phyloP scores from a whole-genome alignment of 1,140 invertebrate genomes.

The Aphelenchoides fujianensis region DNA sequence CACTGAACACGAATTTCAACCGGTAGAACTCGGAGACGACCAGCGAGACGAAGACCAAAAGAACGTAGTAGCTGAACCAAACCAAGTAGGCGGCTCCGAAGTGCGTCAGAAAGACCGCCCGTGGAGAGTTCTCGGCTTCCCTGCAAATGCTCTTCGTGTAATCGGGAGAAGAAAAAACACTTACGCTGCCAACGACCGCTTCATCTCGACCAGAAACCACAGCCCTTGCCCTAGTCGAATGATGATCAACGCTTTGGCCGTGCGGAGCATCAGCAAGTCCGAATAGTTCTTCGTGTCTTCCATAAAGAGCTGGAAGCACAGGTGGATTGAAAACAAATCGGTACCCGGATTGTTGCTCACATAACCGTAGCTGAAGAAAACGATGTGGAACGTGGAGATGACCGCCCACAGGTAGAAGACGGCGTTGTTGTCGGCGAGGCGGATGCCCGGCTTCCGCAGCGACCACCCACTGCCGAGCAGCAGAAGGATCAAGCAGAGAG shows the following conservation, averaged over 20 bases:
- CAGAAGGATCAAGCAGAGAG: slow-evolving; percentile 76
- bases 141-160: slow-evolving; percentile 26
- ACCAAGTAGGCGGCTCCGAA: slow-evolving; percentile 93
- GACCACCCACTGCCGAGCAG: slow-evolving; percentile 94
- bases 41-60: slow-evolving; percentile 15
- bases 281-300: slow-evolving; percentile 41
- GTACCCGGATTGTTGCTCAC: slow-evolving; percentile 67
- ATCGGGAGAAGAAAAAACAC: slow-evolving; percentile 17
- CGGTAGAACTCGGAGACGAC: slow-evolving; percentile 28
- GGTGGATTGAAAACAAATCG: slow-evolving; percentile 14
- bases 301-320: slow-evolving; percentile 44
- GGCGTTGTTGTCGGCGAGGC: slow-evolving; percentile 68
- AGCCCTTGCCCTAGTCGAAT: slow-evolving; percentile 42
- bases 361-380: slow-evolving; percentile 91
- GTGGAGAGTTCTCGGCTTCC: slow-evolving; percentile 66
- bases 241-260: slow-evolving; percentile 33
- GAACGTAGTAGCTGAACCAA: slow-evolving; percentile 82
- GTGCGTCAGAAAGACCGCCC: slow-evolving; percentile 85
- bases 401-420: slow-evolving; percentile 85
- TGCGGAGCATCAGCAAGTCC: slow-evolving; percentile 37
- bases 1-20: slow-evolving; percentile 28
- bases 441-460: slow-evolving; percentile 77
- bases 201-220: slow-evolving; percentile 51
- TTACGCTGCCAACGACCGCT: slow-evolving; percentile 34
- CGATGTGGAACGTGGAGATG: slow-evolving; percentile 82